Evolutionary conservation across 2,113 vertebrate genomes (phyloP), one percentile per base, ranked within the genome.

Genomic region (Sciurus niger): DNA sequence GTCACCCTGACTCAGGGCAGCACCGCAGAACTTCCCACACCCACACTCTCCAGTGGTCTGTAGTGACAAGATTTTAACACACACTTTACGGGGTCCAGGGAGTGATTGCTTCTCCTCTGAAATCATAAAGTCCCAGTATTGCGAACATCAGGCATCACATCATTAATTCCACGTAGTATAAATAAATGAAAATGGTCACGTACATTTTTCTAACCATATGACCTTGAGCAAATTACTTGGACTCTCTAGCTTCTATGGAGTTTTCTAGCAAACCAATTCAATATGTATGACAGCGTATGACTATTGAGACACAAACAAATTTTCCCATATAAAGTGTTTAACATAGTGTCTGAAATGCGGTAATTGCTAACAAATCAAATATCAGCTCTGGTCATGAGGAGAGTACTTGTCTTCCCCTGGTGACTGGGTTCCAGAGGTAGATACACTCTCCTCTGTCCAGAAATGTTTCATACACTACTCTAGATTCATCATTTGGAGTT

Each of bases 201-300:
- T 34, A 79, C 34, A n/a, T 85, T 94, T 95, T 90, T 70, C 60
- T 43, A 84, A 96, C 63, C 37, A 30, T 43, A 17, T 73, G 76
- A 96, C 84, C 86, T 86, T 85, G 40, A 78, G 30, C 40, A 88
- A 96, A 80, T 93, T 58, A 43, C 51, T 79, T 76, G 88, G 95
- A 74, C 16, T 88, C 40, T 43, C 55, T 92, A 43, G 34, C 20
- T 12, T 46, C 43, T 34, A 1, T 87, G 43, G 28, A 53, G 43
- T 63, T 67, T 67, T 37, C 55, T 68, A 6, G 60, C 60, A 76
- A 70, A 53, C 22, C 82, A 24, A 58, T 28, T 65, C 40, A 46
- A 14, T 8, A 14, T 68, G 18, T 22, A 90, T 63, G 55, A 25
- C 11, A 60, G 68, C 3, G 32, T 43, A 37, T 12, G 16, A 48